A percentile compares a stretch with the other conserved stretches of the same genome.
These are phyloP conservation scores for Drosophila lowei DNA, from an alignment of 1,140 invertebrate genomes.

Conservation along the genomic window DNA sequence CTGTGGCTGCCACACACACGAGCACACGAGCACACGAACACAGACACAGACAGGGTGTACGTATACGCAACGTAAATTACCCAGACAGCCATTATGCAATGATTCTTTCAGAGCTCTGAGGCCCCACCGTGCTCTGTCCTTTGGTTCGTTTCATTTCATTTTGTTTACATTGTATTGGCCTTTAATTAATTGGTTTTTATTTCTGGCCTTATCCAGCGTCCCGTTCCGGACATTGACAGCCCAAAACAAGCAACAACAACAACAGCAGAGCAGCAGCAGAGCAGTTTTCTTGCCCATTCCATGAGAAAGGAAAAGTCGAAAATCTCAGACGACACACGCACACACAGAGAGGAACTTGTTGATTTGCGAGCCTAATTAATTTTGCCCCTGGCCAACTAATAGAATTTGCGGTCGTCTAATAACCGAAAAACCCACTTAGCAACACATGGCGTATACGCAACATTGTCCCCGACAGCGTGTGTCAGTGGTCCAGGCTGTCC, in stretches of 20 bases:
- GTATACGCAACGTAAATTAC: slow-evolving; percentile 60
- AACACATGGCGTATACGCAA: slow-evolving; percentile 55
- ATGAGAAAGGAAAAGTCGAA: slow-evolving; percentile 30
- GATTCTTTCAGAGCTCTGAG: slow-evolving; percentile 20
- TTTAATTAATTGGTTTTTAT: slow-evolving; percentile 72
- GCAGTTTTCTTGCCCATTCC: slow-evolving; percentile 16
- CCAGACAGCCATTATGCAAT: slow-evolving; percentile 56
- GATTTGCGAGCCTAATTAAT: slow-evolving; percentile 67
- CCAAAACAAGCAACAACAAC: background rate
- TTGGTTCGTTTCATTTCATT: slow-evolving; percentile 48
- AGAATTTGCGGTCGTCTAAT: slow-evolving; percentile 50
- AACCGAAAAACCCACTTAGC: slow-evolving; percentile 59
- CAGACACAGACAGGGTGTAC: slow-evolving; percentile 22
- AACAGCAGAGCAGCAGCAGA: slow-evolving; percentile 3
- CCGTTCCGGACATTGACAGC: slow-evolving; percentile 8
- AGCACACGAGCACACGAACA: no score
- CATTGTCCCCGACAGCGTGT: slow-evolving; percentile 28
- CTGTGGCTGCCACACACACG: slow-evolving; percentile 18
- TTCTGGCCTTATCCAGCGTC: slow-evolving; percentile 27
- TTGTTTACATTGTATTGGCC: slow-evolving; percentile 58
- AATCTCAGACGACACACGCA: slow-evolving; percentile 27
- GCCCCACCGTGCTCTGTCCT: slow-evolving; percentile 8
- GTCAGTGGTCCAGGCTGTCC: slow-evolving; percentile 23
- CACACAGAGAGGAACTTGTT: slow-evolving; percentile 50
- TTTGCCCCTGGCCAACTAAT: slow-evolving; percentile 45